phyloP scores from a whole-genome alignment of 1,140 invertebrate species.

The Drosophila funebris region DNA sequence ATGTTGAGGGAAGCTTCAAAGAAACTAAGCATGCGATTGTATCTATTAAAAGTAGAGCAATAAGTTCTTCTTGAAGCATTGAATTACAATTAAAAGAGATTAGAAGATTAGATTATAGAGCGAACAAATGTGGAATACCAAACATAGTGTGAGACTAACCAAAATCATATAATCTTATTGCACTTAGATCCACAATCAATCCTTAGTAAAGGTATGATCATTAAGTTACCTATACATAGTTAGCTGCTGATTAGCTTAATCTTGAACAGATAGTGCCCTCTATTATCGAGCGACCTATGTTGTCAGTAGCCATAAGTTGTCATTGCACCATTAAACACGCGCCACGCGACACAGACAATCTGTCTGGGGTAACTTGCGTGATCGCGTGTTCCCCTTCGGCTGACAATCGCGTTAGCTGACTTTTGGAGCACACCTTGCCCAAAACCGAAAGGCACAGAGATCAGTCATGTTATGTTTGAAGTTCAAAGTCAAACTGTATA shows the following conservation, averaged over 20 bases:
- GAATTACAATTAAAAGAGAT: no score
- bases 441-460: background rate
- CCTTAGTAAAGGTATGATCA: background rate
- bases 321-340: background rate
- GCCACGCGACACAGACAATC: conserved; percentile 12
- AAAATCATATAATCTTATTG: no score
- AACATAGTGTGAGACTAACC: no score
- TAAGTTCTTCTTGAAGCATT: no score
- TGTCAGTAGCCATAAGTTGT: background rate
- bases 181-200: no score
- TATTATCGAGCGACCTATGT: background rate
- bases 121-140: no score
- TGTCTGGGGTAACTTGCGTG: conserved; percentile 5
- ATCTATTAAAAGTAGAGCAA: no score
- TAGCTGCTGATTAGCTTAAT: background rate
- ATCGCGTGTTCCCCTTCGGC: conserved; percentile 2
- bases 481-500: conserved; percentile 39
- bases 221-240: no score
- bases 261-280: background rate
- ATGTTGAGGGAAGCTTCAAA: no score
- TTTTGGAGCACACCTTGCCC: background rate
- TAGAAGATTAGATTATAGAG: no score
- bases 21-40: no score
- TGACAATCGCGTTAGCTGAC: conserved; percentile 5
- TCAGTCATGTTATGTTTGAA: conserved; percentile 16